These are phyloP conservation scores for Latrodectus elegans DNA, from an alignment of 2,888 invertebrate genomes.

Conservation along the genomic window DNA sequence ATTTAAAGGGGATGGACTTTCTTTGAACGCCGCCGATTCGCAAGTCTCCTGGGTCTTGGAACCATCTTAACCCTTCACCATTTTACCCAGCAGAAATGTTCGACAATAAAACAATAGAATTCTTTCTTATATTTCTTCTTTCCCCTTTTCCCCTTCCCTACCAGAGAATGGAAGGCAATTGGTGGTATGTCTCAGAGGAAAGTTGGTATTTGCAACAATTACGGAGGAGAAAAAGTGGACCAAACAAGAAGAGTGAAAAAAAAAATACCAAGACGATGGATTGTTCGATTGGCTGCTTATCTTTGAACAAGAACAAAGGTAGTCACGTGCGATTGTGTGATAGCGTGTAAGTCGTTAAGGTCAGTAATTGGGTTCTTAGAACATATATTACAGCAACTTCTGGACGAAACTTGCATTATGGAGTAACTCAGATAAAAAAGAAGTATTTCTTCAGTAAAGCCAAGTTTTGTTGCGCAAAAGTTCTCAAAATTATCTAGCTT, in stretches of 20 bases:
- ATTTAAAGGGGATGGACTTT: neutral
- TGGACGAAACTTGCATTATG: no score
- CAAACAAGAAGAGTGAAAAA: neutral
- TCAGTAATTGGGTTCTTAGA: no score
- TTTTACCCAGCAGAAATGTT: neutral
- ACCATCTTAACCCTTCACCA: neutral
- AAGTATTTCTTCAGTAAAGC: no score
- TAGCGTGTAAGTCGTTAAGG: no score
- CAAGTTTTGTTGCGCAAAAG: no score
- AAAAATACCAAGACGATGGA: neutral
- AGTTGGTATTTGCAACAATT: conserved; percentile 33
- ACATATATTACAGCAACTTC: no score
- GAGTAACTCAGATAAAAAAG: no score
- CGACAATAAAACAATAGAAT: conserved; percentile 52
- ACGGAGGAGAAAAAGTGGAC: neutral
- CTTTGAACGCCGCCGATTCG: neutral
- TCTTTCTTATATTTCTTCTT: neutral
- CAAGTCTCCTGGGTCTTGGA: neutral
- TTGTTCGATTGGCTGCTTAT: conserved; percentile 21
- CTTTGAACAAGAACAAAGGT: neutral
- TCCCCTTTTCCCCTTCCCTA: neutral
- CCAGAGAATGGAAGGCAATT: conserved; percentile 16
- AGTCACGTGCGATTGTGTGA: no score
- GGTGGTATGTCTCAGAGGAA: conserved; percentile 5
- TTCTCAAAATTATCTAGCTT: no score